A percentile compares a stretch with the other conserved stretches of the same genome.
Conservation (phyloP, 2,888 invertebrate genomes). For the Aporophyla nigra region DNA sequence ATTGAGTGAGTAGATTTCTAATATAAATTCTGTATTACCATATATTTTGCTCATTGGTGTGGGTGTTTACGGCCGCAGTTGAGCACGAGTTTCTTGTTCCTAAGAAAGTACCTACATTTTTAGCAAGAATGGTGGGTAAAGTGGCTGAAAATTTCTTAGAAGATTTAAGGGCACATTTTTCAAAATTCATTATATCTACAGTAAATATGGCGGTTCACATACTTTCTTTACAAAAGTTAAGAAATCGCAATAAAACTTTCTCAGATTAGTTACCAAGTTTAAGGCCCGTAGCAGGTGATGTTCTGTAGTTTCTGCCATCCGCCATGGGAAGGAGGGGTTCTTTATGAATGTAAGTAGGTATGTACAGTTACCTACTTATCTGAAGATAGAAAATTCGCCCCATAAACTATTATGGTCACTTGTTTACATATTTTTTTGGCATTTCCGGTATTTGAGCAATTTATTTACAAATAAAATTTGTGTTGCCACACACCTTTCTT, state of each 20-base stretch:
- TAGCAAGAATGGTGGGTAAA: neutral
- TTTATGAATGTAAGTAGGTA: neutral
- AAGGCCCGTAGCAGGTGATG: neutral
- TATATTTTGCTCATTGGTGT: neutral
- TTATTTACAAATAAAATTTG: constrained; percentile 72
- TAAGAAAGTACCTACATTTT: neutral
- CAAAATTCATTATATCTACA: neutral
- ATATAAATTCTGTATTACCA: neutral
- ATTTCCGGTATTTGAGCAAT: constrained; percentile 56
- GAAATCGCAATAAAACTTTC: neutral
- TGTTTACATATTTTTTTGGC: constrained; percentile 17
- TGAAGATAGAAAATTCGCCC: neutral
- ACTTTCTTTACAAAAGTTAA: neutral
- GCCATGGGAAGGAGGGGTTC: neutral
- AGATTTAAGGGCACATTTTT: neutral
- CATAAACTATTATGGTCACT: neutral
- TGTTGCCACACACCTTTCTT: constrained; percentile 80
- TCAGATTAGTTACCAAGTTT: neutral
- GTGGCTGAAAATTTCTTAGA: neutral
- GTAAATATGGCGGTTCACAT: neutral
- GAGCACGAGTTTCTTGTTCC: neutral
- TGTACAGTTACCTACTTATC: neutral
- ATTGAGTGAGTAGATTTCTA: constrained; percentile 50
- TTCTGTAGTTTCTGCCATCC: neutral
- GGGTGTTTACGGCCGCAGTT: too few species aligned